Evolutionary conservation across 2,113 vertebrate species (phyloP).

Genomic region (Litocranius walleri): DNA sequence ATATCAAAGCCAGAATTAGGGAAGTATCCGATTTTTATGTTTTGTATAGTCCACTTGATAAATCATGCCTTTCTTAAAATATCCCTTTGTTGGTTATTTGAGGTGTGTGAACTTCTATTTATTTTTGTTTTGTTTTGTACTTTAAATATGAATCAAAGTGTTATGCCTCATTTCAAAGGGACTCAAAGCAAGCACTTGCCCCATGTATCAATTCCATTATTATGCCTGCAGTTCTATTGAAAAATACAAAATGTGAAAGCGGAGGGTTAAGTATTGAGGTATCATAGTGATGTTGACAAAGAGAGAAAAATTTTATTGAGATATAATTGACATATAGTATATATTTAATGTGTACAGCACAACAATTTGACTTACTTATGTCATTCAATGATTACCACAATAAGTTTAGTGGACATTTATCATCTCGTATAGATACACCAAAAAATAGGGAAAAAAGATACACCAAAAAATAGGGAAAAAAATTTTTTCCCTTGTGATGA

Average conservation of each 20-base stretch:
- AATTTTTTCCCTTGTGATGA: background rate
- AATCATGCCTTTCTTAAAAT: background rate
- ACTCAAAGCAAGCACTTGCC: background rate
- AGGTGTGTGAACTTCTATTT: background rate
- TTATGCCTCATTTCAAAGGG: background rate
- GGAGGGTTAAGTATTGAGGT: background rate
- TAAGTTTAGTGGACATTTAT: background rate
- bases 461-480: background rate
- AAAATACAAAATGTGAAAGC: background rate
- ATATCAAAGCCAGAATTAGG: background rate
- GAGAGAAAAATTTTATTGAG: background rate
- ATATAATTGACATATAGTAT: background rate
- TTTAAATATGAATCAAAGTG: background rate
- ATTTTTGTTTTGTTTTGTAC: background rate
- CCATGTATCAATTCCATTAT: background rate
- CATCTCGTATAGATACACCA: background rate
- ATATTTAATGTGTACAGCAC: background rate
- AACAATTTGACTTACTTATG: background rate
- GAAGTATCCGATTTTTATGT: background rate
- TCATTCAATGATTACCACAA: background rate
- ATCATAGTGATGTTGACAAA: background rate
- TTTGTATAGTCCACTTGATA: background rate
- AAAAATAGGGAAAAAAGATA: background rate
- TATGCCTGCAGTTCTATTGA: background rate
- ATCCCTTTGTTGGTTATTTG: background rate